These are phyloP conservation scores for Zygogramma bicolorata DNA, from an alignment of 2,888 invertebrate species.

Conservation along the genomic window DNA sequence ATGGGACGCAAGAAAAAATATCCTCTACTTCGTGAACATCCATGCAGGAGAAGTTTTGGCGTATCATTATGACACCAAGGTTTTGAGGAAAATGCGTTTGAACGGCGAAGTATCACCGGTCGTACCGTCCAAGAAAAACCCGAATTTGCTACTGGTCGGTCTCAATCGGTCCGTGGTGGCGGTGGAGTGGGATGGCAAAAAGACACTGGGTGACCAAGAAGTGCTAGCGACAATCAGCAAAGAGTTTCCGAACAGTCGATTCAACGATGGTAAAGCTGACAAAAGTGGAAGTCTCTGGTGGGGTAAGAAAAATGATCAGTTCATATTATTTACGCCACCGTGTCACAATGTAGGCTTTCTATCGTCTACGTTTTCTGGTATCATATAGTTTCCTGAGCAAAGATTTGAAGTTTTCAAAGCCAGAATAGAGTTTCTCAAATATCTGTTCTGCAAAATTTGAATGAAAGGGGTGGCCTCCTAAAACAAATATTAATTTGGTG, in stretches of 20 bases:
- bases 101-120: constrained; percentile 52
- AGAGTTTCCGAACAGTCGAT: constrained; percentile 67
- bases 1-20: constrained; percentile 55
- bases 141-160: constrained; percentile 53
- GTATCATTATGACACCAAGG: constrained; percentile 52
- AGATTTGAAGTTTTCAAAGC: too few species aligned
- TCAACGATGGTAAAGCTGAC: constrained; percentile 75
- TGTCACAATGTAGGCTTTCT: not conserved
- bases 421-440: too few species aligned
- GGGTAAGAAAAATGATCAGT: constrained; percentile 61
- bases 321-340: not conserved
- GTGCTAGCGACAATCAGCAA: constrained; percentile 66
- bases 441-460: too few species aligned
- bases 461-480: too few species aligned
- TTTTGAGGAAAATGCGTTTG: constrained; percentile 45
- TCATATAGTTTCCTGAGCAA: too few species aligned
- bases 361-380: too few species aligned
- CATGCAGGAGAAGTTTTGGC: constrained; percentile 53
- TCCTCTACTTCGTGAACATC: constrained; percentile 57
- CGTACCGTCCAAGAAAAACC: constrained; percentile 50
- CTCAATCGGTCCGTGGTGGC: constrained; percentile 62
- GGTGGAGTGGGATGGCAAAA: constrained; percentile 68
- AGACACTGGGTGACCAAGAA: constrained; percentile 38
- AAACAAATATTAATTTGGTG: too few species aligned
- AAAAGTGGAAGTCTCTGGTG: constrained; percentile 70